Base-by-base conservation (phyloP, 2,888 invertebrate genomes). In the Eupithecia pulchellata region DNA sequence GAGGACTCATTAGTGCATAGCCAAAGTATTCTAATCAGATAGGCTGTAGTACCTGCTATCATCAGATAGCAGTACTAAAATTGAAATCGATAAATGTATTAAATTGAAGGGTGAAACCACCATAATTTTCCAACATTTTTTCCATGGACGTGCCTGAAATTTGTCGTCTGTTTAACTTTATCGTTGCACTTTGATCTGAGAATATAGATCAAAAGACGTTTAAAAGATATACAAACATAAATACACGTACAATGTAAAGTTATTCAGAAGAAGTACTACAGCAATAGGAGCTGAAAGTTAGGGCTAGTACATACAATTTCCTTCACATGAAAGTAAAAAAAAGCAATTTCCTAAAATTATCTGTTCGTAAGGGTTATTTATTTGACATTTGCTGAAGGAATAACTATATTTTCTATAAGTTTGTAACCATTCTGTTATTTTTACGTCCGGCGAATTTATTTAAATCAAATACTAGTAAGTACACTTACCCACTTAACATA, bases 171-270 rank as follows among this genome's bases (percentile, higher is more conserved):
- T 52, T 52, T 20, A 47, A 52, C 20, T 11, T 25, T 66, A 39
- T 68, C 52, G 36, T 58, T 14, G 34, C 42, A 66, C 71, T 71
- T 68, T 68, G 47, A 68, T 72, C 47, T 67, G 34, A 61, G 63
- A 64, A 25, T 36, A 60, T 64, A 64, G 55, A 72, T 64, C 72
- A 69, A 66, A 60, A 63, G 47, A 36, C 25, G 36, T 52, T 65
- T 13, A 61, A 47, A 47, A 52, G 32, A 72, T 72, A 66, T 69
- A 66, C 66, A 66, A 73, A 61, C 29, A 64, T 64, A 61, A 71
- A 67, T 60, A 42, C 17, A 32, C 61, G 34, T 67, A 69, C n/a
- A 75, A 55, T 20, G 17, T 25, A 9, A 4, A n/a, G n/a, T n/a
- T 13, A 25, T 25, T 52, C 25, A 11, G 13, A 25, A 52, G 25